These are phyloP conservation scores for Eutolmus rufibarbis DNA, from an alignment of 2,888 invertebrate species.

Conservation along the genomic window DNA sequence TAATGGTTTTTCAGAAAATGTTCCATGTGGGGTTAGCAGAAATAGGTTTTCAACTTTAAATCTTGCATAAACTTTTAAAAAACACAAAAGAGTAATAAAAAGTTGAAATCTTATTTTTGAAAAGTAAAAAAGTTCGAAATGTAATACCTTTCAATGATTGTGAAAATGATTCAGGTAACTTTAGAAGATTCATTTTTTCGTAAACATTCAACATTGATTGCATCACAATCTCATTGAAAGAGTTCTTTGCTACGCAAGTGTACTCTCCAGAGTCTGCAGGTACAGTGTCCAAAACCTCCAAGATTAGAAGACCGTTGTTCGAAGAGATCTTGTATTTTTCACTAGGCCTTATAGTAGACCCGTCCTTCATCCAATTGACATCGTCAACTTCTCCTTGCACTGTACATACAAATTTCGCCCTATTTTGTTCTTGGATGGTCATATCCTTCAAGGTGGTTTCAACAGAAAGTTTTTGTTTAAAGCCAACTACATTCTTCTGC, in stretches of 20 bases:
- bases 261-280: slow-evolving; percentile 79
- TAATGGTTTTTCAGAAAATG: not conserved
- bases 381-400: slow-evolving; percentile 75
- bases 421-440: slow-evolving; percentile 75
- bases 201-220: slow-evolving; percentile 75
- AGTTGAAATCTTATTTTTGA: not conserved
- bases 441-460: slow-evolving; percentile 78
- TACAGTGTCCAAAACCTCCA: slow-evolving; percentile 75
- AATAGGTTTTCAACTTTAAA: not conserved
- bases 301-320: slow-evolving; percentile 73
- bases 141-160: slow-evolving; percentile 57
- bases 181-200: slow-evolving; percentile 55
- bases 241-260: slow-evolving; percentile 77
- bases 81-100: not conserved
- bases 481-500: slow-evolving; percentile 57
- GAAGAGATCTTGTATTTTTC: slow-evolving; percentile 65
- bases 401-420: slow-evolving; percentile 80
- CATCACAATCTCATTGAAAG: slow-evolving; percentile 72
- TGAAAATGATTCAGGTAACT: slow-evolving; percentile 55
- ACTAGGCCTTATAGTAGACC: slow-evolving; percentile 64
- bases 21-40: not conserved
- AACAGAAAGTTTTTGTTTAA: slow-evolving; percentile 75
- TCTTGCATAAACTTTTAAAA: not conserved
- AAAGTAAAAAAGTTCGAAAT: not conserved
- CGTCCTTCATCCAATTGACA: slow-evolving; percentile 78